Percentiles rank a stretch among this genome's conserved stretches.
Conservation (phyloP, 2,888 invertebrate species). For the Marronus borbonicus region DNA sequence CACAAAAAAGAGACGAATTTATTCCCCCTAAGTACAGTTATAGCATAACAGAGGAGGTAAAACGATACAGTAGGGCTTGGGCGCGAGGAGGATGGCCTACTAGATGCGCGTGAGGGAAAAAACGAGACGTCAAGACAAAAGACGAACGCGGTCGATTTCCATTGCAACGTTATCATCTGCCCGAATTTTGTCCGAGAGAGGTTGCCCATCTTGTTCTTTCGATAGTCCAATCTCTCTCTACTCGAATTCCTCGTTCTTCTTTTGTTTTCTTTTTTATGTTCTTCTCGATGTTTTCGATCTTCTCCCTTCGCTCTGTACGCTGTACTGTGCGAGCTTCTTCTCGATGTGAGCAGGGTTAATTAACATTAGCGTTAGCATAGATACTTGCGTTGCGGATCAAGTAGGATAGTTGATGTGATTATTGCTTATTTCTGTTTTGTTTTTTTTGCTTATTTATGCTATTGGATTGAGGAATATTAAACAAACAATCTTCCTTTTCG, state of each 20-base stretch:
- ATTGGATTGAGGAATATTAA: too few species aligned
- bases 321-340: neutral
- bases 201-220: neutral
- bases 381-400: too few species aligned
- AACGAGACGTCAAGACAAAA: constrained; percentile 26
- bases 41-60: neutral
- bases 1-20: constrained; percentile 36
- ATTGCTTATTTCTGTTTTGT: too few species aligned
- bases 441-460: too few species aligned
- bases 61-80: neutral
- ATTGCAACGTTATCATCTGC: constrained; percentile 17
- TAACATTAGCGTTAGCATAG: too few species aligned
- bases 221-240: neutral
- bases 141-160: constrained; percentile 31
- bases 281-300: neutral
- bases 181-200: constrained; percentile 5
- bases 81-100: neutral
- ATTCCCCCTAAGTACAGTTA: constrained; percentile 30
- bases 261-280: neutral
- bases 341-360: too few species aligned
- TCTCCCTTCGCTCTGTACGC: neutral
- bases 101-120: neutral
- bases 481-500: too few species aligned
- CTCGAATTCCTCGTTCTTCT: neutral
- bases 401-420: too few species aligned